Evolutionary conservation across 2,113 vertebrate species (phyloP).

Genomic region (Pavo muticus): DNA sequence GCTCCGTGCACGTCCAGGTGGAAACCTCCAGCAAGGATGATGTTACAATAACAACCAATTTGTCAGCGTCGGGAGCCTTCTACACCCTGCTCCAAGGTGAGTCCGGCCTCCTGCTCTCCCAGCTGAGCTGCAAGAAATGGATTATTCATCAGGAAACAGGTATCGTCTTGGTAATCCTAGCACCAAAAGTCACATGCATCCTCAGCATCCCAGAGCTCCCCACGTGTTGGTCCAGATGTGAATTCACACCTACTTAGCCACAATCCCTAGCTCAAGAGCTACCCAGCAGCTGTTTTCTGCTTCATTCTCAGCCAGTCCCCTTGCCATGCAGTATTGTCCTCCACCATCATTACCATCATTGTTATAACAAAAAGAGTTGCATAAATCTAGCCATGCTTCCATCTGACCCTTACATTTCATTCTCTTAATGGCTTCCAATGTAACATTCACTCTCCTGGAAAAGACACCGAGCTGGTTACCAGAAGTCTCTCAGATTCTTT

Average conservation of each 20-base stretch:
- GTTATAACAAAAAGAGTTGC: conserved; percentile 47
- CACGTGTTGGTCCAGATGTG: not conserved
- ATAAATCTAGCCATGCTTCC: conserved; percentile 51
- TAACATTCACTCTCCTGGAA: conserved; percentile 2
- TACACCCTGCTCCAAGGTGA: conserved; percentile 97
- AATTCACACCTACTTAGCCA: not conserved
- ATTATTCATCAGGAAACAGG: conserved; percentile 1
- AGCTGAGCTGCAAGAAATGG: not conserved
- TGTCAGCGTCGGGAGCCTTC: conserved; percentile 95
- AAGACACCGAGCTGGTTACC: not conserved
- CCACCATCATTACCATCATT: conserved; percentile 31
- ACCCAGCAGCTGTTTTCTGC: conserved; percentile 8
- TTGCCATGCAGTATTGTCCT: not conserved
- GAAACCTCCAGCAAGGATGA: conserved; percentile 96
- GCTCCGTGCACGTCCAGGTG: conserved; percentile 91
- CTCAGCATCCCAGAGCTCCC: not conserved
- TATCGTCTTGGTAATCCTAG: not conserved
- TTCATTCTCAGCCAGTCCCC: not conserved
- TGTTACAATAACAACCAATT: conserved; percentile 95
- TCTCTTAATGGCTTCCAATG: conserved; percentile 43
- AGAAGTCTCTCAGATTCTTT: not conserved
- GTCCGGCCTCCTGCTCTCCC: not conserved
- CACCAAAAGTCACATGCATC: not conserved
- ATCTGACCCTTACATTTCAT: conserved; percentile 5
- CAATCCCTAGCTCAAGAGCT: not conserved